Conservation (phyloP, 2,888 invertebrate genomes). For the Caenorhabditis becei region DNA sequence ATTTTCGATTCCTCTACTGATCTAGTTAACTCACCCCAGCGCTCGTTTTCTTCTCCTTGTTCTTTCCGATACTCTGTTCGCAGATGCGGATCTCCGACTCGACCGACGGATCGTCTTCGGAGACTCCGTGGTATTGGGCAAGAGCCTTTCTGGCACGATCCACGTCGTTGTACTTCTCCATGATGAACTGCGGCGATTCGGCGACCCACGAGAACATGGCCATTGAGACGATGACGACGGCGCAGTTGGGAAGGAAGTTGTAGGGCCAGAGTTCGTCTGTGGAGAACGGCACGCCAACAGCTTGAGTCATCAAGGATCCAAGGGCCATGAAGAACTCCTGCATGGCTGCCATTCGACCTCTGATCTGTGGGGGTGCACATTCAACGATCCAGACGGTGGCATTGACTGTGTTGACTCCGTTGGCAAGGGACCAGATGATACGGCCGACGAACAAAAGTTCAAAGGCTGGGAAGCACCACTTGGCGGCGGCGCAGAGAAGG, state of each 20-base stretch:
- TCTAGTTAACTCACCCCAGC: slow-evolving; percentile 2
- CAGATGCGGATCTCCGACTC: slow-evolving; percentile 67
- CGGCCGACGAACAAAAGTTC: slow-evolving; percentile 72
- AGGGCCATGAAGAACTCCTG: slow-evolving; percentile 76
- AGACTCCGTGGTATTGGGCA: slow-evolving; percentile 68
- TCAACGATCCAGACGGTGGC: slow-evolving; percentile 77
- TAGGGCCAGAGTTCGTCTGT: slow-evolving; percentile 69
- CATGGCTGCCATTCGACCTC: slow-evolving; percentile 73
- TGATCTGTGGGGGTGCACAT: slow-evolving; percentile 68
- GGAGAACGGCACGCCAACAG: slow-evolving; percentile 69
- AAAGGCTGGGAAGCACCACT: slow-evolving; percentile 68
- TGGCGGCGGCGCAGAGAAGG: slow-evolving; percentile 64
- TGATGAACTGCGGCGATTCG: slow-evolving; percentile 68
- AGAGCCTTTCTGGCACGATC: slow-evolving; percentile 66
- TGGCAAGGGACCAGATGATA: slow-evolving; percentile 74
- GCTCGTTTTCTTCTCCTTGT: slow-evolving; percentile 51
- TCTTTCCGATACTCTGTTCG: slow-evolving; percentile 60
- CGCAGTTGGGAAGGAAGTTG: slow-evolving; percentile 65
- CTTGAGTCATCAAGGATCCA: slow-evolving; percentile 66
- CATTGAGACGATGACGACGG: slow-evolving; percentile 58
- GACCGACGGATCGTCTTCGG: slow-evolving; percentile 65
- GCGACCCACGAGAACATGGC: slow-evolving; percentile 63
- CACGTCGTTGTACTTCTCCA: slow-evolving; percentile 65
- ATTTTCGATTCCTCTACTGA: slow-evolving; percentile 21
- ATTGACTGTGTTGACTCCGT: slow-evolving; percentile 72